phyloP scores from a whole-genome alignment of 2,797 vertebrate species.

The Botia kubotai region DNA sequence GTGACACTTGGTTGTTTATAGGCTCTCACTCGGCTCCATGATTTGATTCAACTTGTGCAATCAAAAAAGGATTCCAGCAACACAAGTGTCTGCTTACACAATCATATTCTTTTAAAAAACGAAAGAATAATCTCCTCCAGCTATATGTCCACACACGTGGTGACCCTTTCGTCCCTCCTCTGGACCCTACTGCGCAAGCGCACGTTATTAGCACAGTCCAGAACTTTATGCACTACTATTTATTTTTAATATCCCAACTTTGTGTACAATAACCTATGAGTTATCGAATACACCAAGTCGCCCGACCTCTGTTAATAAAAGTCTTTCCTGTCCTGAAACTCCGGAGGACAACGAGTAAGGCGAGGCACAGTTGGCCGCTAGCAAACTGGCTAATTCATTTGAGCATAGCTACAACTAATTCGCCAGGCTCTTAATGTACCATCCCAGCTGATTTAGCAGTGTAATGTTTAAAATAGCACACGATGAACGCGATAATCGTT shows the following conservation, averaged over 20 bases:
- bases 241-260: background rate
- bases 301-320: background rate
- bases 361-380: constrained; percentile 30
- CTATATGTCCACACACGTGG: constrained; percentile 37
- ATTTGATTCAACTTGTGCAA: background rate
- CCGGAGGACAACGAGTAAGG: background rate
- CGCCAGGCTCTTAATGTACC: background rate
- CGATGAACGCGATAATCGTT: background rate
- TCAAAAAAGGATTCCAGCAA: background rate
- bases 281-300: background rate
- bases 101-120: background rate
- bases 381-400: constrained; percentile 38
- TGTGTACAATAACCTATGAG: background rate
- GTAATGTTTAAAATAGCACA: background rate
- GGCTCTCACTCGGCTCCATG: background rate
- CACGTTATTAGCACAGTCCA: constrained; percentile 28
- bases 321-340: background rate
- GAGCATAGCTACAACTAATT: constrained; percentile 23
- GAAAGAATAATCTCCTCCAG: background rate
- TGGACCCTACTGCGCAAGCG: constrained; percentile 34
- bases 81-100: background rate
- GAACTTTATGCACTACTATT: background rate
- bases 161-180: constrained; percentile 29
- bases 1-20: background rate
- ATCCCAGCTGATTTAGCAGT: background rate